phyloP scores from a whole-genome alignment of 2,888 invertebrate genomes.

The Clanis bilineata region DNA sequence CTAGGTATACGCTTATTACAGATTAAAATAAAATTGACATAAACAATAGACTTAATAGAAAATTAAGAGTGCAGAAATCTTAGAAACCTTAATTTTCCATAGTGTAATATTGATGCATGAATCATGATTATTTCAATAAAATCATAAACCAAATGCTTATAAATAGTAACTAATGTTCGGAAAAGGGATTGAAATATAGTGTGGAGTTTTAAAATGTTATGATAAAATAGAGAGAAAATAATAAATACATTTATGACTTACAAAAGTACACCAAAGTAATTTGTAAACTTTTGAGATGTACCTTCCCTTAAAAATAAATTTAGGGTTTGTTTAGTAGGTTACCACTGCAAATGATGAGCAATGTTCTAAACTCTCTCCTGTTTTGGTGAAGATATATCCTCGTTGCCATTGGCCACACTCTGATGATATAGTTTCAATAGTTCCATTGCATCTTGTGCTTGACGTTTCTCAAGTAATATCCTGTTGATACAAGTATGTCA shows the following conservation, averaged over 20 bases:
- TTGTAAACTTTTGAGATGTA: conserved; percentile 80
- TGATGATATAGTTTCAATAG: conserved; percentile 88
- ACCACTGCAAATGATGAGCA: conserved; percentile 28
- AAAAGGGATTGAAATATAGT: too few relatives aligned
- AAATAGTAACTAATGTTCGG: too few relatives aligned
- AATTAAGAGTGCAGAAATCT: neutral
- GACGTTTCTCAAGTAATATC: conserved; percentile 90
- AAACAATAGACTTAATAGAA: too few relatives aligned
- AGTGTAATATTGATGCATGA: too few relatives aligned
- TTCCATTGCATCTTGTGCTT: conserved; percentile 94
- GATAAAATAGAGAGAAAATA: neutral
- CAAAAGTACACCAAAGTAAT: conserved; percentile 27
- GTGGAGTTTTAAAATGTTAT: too few relatives aligned
- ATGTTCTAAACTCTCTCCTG: conserved; percentile 68
- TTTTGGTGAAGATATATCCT: conserved; percentile 73
- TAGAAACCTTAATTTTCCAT: too few relatives aligned
- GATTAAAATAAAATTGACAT: neutral
- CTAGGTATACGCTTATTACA: neutral
- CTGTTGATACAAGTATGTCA: conserved; percentile 54
- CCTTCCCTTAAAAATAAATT: conserved; percentile 68
- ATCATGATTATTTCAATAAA: too few relatives aligned
- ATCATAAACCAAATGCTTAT: too few relatives aligned
- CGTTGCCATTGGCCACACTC: conserved; percentile 76
- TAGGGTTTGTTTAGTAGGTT: conserved; percentile 57
- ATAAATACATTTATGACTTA: neutral